phyloP scores from a whole-genome alignment of 2,888 invertebrate species.

The Phoenoteleia sp. region DNA sequence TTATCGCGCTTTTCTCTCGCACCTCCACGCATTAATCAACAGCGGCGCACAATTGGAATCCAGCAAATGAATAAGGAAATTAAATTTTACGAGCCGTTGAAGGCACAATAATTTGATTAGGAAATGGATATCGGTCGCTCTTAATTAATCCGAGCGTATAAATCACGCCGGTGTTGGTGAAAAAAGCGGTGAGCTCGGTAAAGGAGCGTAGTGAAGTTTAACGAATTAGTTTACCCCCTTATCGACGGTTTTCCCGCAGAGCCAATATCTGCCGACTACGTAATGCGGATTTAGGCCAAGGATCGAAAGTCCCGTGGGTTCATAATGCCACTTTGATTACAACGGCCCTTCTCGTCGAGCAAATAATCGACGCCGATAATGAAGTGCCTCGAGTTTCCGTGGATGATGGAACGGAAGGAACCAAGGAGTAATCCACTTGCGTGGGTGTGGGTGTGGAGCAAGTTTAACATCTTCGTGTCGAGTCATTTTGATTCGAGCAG shows the following conservation, averaged over 20 bases:
- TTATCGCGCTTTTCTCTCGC: constrained; percentile 22
- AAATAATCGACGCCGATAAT: constrained; percentile 53
- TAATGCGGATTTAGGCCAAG: constrained; percentile 52
- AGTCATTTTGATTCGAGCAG: not conserved
- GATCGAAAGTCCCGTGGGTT: constrained; percentile 50
- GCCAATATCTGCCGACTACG: constrained; percentile 44
- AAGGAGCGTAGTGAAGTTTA: constrained; percentile 27
- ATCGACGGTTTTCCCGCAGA: constrained; percentile 32
- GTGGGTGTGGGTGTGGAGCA: not conserved
- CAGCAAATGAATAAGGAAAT: constrained; percentile 42
- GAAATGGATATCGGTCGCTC: constrained; percentile 36
- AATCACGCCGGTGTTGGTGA: constrained; percentile 2
- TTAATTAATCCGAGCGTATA: constrained; percentile 51
- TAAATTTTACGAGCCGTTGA: constrained; percentile 44
- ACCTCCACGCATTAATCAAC: constrained; percentile 8
- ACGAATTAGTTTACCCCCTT: constrained; percentile 45
- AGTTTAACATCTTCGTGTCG: constrained; percentile 16
- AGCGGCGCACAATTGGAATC: constrained; percentile 10
- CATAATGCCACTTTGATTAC: constrained; percentile 60
- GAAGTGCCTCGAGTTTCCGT: constrained; percentile 24
- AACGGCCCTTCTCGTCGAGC: constrained; percentile 25
- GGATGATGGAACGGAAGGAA: constrained; percentile 22
- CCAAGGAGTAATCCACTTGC: constrained; percentile 8
- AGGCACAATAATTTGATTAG: constrained; percentile 47
- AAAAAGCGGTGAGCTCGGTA: constrained; percentile 19